Percentiles rank a stretch among this genome's conserved stretches.
Evolutionary conservation across 2,888 invertebrate species (phyloP).

Genomic region (Oscheius sp.): DNA sequence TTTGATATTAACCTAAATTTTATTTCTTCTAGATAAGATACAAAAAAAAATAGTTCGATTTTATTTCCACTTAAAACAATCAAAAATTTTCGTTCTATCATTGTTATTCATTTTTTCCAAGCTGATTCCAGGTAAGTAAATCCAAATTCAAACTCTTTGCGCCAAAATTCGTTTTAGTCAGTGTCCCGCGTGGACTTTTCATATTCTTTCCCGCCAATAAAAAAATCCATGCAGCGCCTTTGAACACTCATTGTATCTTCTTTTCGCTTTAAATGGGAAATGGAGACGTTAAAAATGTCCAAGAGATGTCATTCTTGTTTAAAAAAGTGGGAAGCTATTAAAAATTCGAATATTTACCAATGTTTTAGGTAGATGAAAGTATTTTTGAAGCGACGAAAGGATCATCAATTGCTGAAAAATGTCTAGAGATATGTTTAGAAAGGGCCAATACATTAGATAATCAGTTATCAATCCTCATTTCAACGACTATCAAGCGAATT

Average conservation of each 20-base stretch:
- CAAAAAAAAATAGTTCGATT: background rate
- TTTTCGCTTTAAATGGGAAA: background rate
- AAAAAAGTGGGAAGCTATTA: conserved; percentile 2
- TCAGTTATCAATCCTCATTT: background rate
- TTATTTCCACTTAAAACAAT: too few species aligned
- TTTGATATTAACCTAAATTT: too few species aligned
- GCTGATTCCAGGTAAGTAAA: too few species aligned
- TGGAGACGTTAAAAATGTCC: background rate
- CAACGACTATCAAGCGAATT: conserved; percentile 47
- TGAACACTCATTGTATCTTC: too few species aligned
- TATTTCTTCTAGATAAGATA: too few species aligned
- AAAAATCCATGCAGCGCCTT: too few species aligned
- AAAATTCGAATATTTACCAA: background rate
- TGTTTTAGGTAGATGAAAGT: background rate
- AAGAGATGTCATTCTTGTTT: conserved; percentile 4
- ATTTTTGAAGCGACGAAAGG: background rate
- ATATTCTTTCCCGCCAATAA: too few species aligned
- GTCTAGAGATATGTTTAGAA: background rate
- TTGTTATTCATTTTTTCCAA: too few species aligned
- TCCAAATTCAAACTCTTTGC: too few species aligned
- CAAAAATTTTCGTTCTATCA: too few species aligned
- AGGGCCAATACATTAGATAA: background rate
- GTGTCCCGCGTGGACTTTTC: too few species aligned
- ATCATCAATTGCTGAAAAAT: background rate
- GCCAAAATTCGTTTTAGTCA: too few species aligned